A percentile compares a stretch with the other conserved stretches of the same genome.
These are phyloP conservation scores for Melanophora roralis DNA, from an alignment of 2,888 invertebrate species.

Conservation along the genomic window DNA sequence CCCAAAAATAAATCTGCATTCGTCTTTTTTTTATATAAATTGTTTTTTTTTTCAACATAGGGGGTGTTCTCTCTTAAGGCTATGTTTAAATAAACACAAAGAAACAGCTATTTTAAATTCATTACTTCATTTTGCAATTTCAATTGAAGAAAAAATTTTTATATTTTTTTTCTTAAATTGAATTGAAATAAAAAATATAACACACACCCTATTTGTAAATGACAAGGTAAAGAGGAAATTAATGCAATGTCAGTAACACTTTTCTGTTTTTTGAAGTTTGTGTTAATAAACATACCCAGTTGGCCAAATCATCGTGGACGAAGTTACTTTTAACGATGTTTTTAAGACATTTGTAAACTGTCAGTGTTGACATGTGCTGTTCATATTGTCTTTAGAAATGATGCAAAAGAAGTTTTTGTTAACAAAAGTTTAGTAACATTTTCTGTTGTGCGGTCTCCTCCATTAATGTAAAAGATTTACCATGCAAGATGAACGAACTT, in stretches of 20 bases:
- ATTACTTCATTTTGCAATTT: constrained; percentile 6
- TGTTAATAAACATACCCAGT: no score
- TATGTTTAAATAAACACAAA: background rate
- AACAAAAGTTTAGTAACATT: no score
- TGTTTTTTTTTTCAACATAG: background rate
- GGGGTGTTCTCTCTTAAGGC: constrained; percentile 18
- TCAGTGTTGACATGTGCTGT: no score
- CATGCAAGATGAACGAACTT: no score
- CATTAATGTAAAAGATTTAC: no score
- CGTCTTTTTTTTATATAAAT: background rate
- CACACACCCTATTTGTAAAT: background rate
- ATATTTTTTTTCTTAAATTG: background rate
- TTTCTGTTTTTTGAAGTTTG: background rate
- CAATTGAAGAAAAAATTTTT: constrained; percentile 13
- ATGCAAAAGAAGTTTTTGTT: no score
- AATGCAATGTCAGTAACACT: constrained; percentile 25
- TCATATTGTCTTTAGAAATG: no score
- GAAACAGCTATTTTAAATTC: constrained; percentile 31
- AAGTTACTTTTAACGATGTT: no score
- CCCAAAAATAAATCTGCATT: background rate
- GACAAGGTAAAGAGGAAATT: background rate
- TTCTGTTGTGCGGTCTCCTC: no score
- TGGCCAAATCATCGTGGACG: no score
- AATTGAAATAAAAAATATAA: background rate
- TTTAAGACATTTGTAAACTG: no score